Evolutionary conservation across 2,888 invertebrate species (phyloP), one percentile per base, ranked within the genome.

Genomic region (Ophraella communa): DNA sequence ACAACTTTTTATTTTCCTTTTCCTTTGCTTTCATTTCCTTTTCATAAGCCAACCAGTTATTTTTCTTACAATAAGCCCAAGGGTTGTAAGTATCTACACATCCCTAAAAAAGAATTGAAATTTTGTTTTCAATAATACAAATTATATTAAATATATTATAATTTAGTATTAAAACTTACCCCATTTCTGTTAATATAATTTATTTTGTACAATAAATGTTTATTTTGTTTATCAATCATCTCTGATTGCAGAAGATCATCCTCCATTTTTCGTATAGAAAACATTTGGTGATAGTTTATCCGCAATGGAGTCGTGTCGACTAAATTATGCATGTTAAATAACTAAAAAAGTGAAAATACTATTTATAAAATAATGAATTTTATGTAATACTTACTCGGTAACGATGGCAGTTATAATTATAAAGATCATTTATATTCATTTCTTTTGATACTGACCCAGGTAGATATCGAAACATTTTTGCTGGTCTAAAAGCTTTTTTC

Each of bases 181-280:
- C 86, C 87, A 27, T 84, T 84, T 71, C 87, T 83, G 73, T 86
- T 85, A 69, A 89, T 87, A 18, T 80, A 70, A 71, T 88, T 88
- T 63, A 90, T 86, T 61, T 81, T 84, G 73, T 86, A 86, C 7
- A 89, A 73, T 7, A 90, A 74, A 11, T 86, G 82, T 72, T 87
- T 86, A 76, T 89, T 90, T 47, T 87, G 83, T 72, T 77, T 82
- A 73, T 88, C 86, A 57, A 84, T 79, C 47, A 76, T 45, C 53
- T 65, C 66, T 18, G 87, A 75, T 49, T 85, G 79, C n/a, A 80
- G 76, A 1, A 77, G 76, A 63, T 83, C 83, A 1, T 69, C 66
- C 4, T 62, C 44, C 7, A 85, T 70, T 64, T 75, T 74, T 14
- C 69, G 71, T 1, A 83, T 81, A 73, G 87, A 86, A 45, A 88